Evolutionary conservation across 2,888 invertebrate species (phyloP).

Genomic region (Ernsta delagoae): DNA sequence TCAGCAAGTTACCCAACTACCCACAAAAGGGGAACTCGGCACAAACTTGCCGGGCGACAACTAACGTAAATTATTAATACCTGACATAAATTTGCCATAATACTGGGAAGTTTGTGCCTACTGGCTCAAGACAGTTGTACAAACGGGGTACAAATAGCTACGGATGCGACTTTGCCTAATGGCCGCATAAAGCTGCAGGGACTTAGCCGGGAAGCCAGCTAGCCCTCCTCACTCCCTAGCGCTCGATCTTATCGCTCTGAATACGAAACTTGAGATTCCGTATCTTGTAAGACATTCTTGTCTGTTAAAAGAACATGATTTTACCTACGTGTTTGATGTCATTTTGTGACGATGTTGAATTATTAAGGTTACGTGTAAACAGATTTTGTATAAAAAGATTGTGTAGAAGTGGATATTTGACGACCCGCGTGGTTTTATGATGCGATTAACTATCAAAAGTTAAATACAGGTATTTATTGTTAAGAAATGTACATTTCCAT

Average conservation of each 20-base stretch:
- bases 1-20: conserved; percentile 40
- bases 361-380: no score
- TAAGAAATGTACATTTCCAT: no score
- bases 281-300: conserved; percentile 17
- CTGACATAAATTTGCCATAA: conserved; percentile 84
- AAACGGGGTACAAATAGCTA: conserved; percentile 74
- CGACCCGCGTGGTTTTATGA: no score
- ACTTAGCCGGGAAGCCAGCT: background rate
- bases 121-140: conserved; percentile 69
- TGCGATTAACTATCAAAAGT: no score
- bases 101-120: conserved; percentile 68
- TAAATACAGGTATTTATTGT: no score
- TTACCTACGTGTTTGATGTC: no score
- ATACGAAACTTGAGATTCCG: conserved; percentile 16
- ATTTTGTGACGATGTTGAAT: no score
- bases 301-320: conserved; percentile 1
- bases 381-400: no score
- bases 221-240: conserved; percentile 6
- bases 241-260: conserved; percentile 23
- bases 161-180: conserved; percentile 69
- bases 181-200: conserved; percentile 73
- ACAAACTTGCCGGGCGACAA: conserved; percentile 70
- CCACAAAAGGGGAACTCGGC: conserved; percentile 45
- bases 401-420: no score
- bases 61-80: conserved; percentile 83